Evolutionary conservation across 2,113 vertebrate species (phyloP), one percentile per base, ranked within the genome.

Genomic region (Garra rufa): DNA sequence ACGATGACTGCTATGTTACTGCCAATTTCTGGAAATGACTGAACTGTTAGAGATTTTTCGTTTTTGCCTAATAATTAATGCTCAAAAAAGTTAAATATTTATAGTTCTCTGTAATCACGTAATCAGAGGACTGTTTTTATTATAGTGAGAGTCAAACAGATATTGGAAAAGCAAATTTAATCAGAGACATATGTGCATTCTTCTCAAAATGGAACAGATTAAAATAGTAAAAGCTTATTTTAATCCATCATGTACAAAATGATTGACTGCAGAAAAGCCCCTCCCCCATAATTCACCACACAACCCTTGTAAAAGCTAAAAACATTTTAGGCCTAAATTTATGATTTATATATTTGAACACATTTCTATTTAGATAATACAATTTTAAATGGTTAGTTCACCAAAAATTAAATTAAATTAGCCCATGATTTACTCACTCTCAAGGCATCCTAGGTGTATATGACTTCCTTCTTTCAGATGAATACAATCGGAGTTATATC

Each of bases 171-270:
- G 34, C 46, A 65, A 75, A 86, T 80, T 59, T 61, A 69, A 85
- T 26, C 15, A 52, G 63, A 78, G 34, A 14, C 85, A 88, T 79
- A 70, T 82, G 81, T 48, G 75, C 38, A 6, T 55, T 55, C 63
- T 71, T 67, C 59, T 77, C 19, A 15, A 34, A 80, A 74, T 67
- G 73, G 55, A 71, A 82, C 71, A 88, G 76, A 75, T 84, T 82
- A 83, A 81, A 85, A 82, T 6, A 61, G 44, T 65, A 46, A 55
- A 79, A 70, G 70, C 79, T 85, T 86, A 41, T 78, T 82, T 78
- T 69, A 86, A 86, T 86, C 84, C 44, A 44, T 55, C 55, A 4
- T 71, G 82, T 65, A 38, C 30, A 46, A 21, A 52, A 76, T 46
- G 41, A 82, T 69, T 48, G 30, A 28, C 2, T 43, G 9, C 11